These are phyloP conservation scores for Heteractis magnifica DNA, from an alignment of 92 coral and sea anemone genomes.

Conservation along the genomic window DNA sequence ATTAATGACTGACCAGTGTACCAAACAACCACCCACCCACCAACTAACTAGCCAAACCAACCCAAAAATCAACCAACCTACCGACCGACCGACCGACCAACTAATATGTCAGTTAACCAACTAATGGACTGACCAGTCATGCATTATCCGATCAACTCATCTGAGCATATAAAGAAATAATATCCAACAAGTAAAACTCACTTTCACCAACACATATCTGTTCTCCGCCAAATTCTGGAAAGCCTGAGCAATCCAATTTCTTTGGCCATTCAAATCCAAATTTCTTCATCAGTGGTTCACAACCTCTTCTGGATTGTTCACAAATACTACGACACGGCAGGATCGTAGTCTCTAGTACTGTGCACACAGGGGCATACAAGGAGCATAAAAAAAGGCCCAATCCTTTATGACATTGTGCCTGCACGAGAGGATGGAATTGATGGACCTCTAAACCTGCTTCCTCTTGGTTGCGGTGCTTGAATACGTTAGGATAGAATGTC, in stretches of 20 bases:
- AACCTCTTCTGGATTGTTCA: constrained; percentile 29
- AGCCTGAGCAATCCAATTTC: constrained; percentile 28
- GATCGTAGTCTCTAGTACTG: not conserved
- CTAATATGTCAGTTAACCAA: no score
- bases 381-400: constrained; percentile 37
- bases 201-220: not conserved
- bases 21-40: no score
- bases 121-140: no score
- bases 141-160: no score
- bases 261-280: constrained; percentile 46
- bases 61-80: no score
- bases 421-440: constrained; percentile 35
- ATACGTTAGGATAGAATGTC: constrained; percentile 26
- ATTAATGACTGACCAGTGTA: no score
- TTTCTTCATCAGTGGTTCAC: constrained; percentile 21
- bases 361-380: constrained; percentile 37
- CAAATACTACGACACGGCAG: constrained; percentile 44
- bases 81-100: no score
- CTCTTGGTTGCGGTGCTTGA: constrained; percentile 30
- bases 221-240: constrained; percentile 2
- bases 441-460: constrained; percentile 40
- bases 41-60: no score
- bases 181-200: not conserved
- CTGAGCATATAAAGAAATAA: not conserved
- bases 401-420: constrained; percentile 20